These are phyloP conservation scores for Eueremaeus valkanovi DNA, from an alignment of 2,888 invertebrate genomes.

Conservation along the genomic window DNA sequence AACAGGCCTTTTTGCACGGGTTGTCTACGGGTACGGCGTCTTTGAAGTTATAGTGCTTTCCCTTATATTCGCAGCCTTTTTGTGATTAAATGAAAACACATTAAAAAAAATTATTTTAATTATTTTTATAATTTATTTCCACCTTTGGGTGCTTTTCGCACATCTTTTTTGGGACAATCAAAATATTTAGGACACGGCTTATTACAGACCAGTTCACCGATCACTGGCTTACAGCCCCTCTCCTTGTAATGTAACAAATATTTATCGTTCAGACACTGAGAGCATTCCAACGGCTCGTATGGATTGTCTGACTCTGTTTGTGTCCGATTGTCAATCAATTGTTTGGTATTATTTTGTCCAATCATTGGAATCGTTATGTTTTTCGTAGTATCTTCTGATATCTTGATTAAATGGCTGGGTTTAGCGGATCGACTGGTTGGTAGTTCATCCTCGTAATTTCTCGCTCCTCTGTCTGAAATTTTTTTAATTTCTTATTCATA, in stretches of 20 bases:
- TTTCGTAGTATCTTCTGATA: too few relatives aligned
- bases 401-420: too few relatives aligned
- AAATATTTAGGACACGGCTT: constrained; percentile 33
- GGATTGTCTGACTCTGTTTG: too few relatives aligned
- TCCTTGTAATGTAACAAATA: constrained; percentile 20
- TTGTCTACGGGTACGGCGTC: neutral
- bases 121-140: neutral
- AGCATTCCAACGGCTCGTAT: neutral
- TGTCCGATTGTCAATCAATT: too few relatives aligned
- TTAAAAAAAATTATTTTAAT: too few relatives aligned
- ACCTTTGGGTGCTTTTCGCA: neutral
- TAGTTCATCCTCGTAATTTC: too few relatives aligned
- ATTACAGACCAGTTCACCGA: neutral
- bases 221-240: constrained; percentile 20
- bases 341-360: too few relatives aligned
- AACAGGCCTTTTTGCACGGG: too few relatives aligned
- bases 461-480: too few relatives aligned
- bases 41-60: neutral
- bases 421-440: too few relatives aligned
- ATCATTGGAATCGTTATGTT: too few relatives aligned
- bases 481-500: too few relatives aligned
- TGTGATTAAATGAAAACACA: neutral
- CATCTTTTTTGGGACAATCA: constrained; percentile 27
- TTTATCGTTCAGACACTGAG: constrained; percentile 24
- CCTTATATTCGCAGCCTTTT: neutral